Evolutionary conservation across 2,888 invertebrate genomes (phyloP).

Genomic region (Hemicrepidius hirtus): DNA sequence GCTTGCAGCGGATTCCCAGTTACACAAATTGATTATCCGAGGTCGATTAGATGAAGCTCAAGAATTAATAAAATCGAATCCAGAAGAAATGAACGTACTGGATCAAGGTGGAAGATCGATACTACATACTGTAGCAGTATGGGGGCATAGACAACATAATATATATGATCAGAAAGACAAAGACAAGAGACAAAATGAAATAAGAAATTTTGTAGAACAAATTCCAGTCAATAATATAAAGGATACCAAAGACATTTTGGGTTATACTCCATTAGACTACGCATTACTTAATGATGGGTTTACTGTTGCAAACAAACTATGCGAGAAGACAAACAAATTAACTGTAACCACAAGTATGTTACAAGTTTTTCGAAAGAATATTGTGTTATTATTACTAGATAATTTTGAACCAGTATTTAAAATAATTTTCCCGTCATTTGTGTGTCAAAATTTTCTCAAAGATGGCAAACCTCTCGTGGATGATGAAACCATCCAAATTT

Average conservation of each 20-base stretch:
- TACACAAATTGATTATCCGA: slow-evolving; percentile 4
- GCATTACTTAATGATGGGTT: background rate
- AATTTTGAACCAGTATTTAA: too few species aligned
- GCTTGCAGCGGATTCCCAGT: slow-evolving; percentile 5
- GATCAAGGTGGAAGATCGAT: slow-evolving; percentile 1
- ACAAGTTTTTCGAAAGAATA: background rate
- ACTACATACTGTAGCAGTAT: background rate
- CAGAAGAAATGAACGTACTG: background rate
- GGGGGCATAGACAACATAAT: background rate
- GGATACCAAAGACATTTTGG: background rate
- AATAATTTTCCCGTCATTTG: background rate
- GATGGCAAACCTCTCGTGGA: too few species aligned
- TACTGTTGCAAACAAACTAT: slow-evolving; percentile 10
- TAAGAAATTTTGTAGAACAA: background rate
- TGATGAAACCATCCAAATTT: too few species aligned
- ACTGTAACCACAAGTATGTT: background rate
- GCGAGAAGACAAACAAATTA: background rate
- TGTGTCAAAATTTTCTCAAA: background rate
- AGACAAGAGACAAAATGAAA: background rate
- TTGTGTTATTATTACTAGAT: too few species aligned
- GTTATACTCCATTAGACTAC: slow-evolving; percentile 29
- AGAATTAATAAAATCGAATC: background rate
- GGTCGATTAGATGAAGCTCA: background rate
- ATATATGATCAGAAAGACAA: too few species aligned
- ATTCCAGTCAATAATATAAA: background rate